Base-by-base conservation (phyloP, 2,888 invertebrate genomes). In the Polydrusus cervinus region DNA sequence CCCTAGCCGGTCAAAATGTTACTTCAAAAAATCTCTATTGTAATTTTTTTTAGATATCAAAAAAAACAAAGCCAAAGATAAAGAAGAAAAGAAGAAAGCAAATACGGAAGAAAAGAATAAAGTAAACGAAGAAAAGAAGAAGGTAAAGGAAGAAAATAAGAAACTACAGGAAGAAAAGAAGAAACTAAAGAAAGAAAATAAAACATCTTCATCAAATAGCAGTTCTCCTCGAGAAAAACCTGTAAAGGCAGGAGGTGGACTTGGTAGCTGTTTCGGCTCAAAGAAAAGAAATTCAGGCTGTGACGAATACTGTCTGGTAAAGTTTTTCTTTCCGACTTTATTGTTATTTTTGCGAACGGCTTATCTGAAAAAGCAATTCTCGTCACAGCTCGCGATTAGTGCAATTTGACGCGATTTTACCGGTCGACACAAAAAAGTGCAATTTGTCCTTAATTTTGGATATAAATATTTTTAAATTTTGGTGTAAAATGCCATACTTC, bases 231-330 rank as follows among this genome's bases (percentile, higher is more conserved):
- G 66, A 16, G 66, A 49, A 34, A 49, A 66, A 14, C 9, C 45
- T 25, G 43, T 43, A 55, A 60, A 47, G n/a, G 64, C 55, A 49
- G 40, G 65, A 45, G 34, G 34, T 34, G 34, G 55, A 34, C 11
- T 25, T 20, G 47, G 62, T n/a, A 71, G 68, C 3, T 75, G 75
- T 53, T 75, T 75, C 34, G 71, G 71, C 10, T 8, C 10, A n/a
- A 71, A 43, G 53, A 71, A 67, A 60, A 71, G 61, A 47, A 61
- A 62, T 7, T 30, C 43, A n/a, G n/a, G 13, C n/a, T 67, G 71
- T 20, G 70, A 71, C 45, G 76, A 72, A 62, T 40, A 64, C 3
- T 76, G 71, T 20, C 57, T 64, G 60, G 74, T 73, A 68, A 60
- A 13, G 9, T 30, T 20, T 20, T 11, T 18, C 14, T 8, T 20